These are phyloP conservation scores for Amphimallon solstitiale DNA, from an alignment of 2,888 invertebrate species.

Conservation along the genomic window DNA sequence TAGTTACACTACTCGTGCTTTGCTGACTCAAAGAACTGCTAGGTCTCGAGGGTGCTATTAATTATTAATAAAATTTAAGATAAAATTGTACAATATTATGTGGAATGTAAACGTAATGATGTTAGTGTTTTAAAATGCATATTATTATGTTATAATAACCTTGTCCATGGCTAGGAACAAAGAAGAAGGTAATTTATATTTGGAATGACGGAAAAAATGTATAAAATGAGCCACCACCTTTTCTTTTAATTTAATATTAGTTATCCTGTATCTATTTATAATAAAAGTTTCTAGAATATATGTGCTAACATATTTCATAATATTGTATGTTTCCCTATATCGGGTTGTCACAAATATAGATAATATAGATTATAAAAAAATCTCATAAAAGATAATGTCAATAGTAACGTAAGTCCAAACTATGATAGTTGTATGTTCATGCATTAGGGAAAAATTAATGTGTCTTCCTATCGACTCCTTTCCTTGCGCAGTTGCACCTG, in stretches of 20 bases:
- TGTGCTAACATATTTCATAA: too few species aligned
- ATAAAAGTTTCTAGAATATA: too few species aligned
- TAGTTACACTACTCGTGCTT: constrained; percentile 71
- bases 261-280: constrained; percentile 5
- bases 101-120: neutral
- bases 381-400: too few species aligned
- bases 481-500: too few species aligned
- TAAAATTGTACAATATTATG: neutral
- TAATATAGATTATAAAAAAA: too few species aligned
- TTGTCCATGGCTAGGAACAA: constrained; percentile 19
- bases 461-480: too few species aligned
- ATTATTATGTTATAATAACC: constrained; percentile 14
- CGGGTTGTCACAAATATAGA: too few species aligned
- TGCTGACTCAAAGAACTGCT: constrained; percentile 86
- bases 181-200: constrained; percentile 34
- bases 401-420: too few species aligned
- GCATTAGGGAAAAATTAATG: too few species aligned
- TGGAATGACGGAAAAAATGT: constrained; percentile 31
- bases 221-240: constrained; percentile 50
- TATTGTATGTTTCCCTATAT: too few species aligned
- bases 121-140: constrained; percentile 23
- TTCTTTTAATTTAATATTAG: neutral
- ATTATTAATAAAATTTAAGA: constrained; percentile 1
- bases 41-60: constrained; percentile 78
- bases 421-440: too few species aligned